Base-by-base conservation (phyloP, 2,113 vertebrate species). In the Isichthys henryi region DNA sequence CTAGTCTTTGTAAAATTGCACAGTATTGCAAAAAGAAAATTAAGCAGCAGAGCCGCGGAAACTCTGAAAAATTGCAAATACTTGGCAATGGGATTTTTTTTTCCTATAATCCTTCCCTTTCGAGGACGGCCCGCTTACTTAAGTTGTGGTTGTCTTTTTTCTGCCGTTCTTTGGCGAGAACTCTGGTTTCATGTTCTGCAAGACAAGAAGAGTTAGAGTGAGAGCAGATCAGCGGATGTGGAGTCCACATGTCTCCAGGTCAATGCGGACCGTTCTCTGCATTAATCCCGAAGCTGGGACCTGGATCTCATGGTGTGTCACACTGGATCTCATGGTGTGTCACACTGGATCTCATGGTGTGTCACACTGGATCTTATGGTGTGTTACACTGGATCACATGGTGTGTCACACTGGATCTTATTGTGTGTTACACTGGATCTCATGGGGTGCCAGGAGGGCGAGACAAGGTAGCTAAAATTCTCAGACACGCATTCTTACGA, bases 121-220 rank as follows among this genome's bases (percentile, higher is more conserved):
- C 3, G 13, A 49, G 6, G 92, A 94, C 93, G 93, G 95, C 92
- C 95, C 95, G 1, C 95, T 97, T 96, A 99, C 98, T 99, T 93
- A 99, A 96, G 91, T 99, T 99, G 91, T 99, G 98, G 93, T 99
- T 99, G 95, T 99, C 97, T 94, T 99, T 99, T 93, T 99, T 99
- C 95, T 99, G 97, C 90, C 98, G 96, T 92, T 99, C 98, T 95
- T 99, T 99, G 93, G 97, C 96, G 93, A 98, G 95, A 91, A 97
- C 96, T 95, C 96, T 96, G 83, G 97, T 97, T 95, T 98, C 97
- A 52, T 95, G 97, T 94, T 98, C 98, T 98, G 95, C 94, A 90
- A 91, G 92, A 94, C 95, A 96, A 92, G 27, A 89, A 90, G 92
- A 89, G 90, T 88, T 27, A 43, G 85, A 53, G n/a, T 56, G 49